Conservation (phyloP, 2,888 invertebrate genomes). For the Euplagia quadripunctaria region DNA sequence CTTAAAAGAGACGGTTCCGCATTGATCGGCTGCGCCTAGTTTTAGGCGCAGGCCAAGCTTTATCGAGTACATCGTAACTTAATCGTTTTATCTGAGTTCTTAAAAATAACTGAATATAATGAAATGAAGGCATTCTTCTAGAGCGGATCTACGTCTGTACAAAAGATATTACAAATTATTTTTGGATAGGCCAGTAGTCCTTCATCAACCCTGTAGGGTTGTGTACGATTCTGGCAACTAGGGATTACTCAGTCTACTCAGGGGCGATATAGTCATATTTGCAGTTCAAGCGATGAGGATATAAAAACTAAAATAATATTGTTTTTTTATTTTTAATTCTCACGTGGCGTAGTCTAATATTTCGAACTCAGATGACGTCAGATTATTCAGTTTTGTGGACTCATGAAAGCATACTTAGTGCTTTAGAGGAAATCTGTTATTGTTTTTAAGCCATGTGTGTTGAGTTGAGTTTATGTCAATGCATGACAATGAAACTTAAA, state of each 20-base stretch:
- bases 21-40: constrained; percentile 23
- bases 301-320: no score
- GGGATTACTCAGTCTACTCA: neutral
- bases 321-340: neutral
- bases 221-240: neutral
- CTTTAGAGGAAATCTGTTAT: neutral
- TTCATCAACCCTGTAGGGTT: neutral
- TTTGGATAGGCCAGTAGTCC: neutral
- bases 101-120: neutral
- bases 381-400: neutral
- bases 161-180: neutral
- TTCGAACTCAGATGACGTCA: neutral
- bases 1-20: constrained; percentile 4
- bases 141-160: neutral
- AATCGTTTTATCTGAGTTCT: neutral
- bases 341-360: neutral
- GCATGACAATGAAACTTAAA: neutral
- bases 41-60: constrained; percentile 4
- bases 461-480: neutral
- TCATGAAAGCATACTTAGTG: neutral
- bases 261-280: neutral
- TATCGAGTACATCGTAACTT: neutral
- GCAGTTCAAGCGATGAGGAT: neutral
- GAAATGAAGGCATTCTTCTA: neutral
- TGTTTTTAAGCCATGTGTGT: neutral